Evolutionary conservation across 1,140 invertebrate genomes (phyloP).

Genomic region (Drosophila mayri): DNA sequence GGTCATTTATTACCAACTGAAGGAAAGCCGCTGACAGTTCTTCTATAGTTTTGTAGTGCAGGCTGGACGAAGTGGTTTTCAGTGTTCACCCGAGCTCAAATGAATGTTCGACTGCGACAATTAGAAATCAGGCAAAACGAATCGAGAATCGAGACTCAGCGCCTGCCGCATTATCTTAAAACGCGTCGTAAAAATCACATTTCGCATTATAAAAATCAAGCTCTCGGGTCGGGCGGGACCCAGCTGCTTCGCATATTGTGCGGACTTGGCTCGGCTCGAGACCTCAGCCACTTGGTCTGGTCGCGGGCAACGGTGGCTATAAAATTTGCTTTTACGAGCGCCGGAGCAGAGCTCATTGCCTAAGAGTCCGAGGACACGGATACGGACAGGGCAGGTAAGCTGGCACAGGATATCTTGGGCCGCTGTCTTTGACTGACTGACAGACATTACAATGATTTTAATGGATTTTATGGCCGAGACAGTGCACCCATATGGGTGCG

Average conservation of each 20-base stretch:
- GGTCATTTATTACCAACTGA: constrained; percentile 10
- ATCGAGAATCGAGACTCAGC: constrained; percentile 40
- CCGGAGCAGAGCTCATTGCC: constrained; percentile 44
- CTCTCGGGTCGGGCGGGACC: constrained; percentile 19
- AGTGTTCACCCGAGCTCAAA: constrained; percentile 47
- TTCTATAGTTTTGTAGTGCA: constrained; percentile 1
- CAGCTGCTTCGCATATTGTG: constrained; percentile 65
- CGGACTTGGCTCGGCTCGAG: constrained; percentile 18
- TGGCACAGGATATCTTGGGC: constrained; percentile 31
- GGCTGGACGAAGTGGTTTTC: constrained; percentile 39
- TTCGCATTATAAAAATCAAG: constrained; percentile 74
- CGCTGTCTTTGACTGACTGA: constrained; percentile 59
- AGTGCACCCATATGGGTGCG: constrained; percentile 72
- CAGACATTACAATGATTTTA: constrained; percentile 82
- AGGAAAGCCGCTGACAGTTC: not conserved
- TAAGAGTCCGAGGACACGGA: constrained; percentile 43
- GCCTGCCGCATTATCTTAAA: constrained; percentile 73
- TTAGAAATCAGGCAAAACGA: constrained; percentile 69
- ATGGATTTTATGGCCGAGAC: constrained; percentile 74
- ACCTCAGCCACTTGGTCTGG: constrained; percentile 29
- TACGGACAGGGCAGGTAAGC: constrained; percentile 51
- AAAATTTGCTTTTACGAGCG: constrained; percentile 78
- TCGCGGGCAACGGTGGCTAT: constrained; percentile 57
- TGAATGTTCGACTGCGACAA: constrained; percentile 62
- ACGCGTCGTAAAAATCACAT: constrained; percentile 80